phyloP scores from a whole-genome alignment of 2,888 invertebrate genomes.

The Sinodicranocentrus sp. region DNA sequence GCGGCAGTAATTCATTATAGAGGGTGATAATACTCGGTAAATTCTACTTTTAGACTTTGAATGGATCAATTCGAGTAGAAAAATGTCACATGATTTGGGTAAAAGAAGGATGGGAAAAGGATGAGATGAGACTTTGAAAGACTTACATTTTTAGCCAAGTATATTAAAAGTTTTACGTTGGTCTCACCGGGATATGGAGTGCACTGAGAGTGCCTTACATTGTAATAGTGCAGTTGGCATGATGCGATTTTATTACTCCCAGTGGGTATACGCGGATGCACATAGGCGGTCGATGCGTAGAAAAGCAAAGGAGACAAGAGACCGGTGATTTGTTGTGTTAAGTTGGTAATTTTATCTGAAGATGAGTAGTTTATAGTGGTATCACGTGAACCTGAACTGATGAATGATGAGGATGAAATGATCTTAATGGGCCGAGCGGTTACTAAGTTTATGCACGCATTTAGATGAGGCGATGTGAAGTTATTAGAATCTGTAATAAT shows the following conservation, averaged over 20 bases:
- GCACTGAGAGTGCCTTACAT: not conserved
- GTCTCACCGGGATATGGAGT: too few species aligned
- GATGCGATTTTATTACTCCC: not conserved
- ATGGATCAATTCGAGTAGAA: too few species aligned
- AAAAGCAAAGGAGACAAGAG: not conserved
- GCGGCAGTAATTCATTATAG: not conserved
- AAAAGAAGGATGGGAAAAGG: too few species aligned
- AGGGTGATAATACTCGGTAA: not conserved
- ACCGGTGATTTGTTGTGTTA: not conserved
- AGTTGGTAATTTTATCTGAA: not conserved
- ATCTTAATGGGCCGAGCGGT: too few species aligned
- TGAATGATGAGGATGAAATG: too few species aligned
- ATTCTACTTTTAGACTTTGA: conserved; percentile 9
- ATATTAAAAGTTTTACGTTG: too few species aligned
- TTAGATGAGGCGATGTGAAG: too few species aligned
- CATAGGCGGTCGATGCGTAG: not conserved
- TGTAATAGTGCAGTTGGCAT: not conserved
- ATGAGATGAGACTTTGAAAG: not conserved
- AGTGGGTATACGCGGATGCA: not conserved
- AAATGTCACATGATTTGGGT: not conserved
- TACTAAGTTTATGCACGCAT: too few species aligned
- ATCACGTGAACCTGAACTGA: too few species aligned
- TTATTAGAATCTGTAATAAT: too few species aligned
- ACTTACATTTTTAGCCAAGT: not conserved
- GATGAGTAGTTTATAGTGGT: too few species aligned